phyloP scores from a whole-genome alignment of 2,888 invertebrate species.

The Acrocera orbiculus region DNA sequence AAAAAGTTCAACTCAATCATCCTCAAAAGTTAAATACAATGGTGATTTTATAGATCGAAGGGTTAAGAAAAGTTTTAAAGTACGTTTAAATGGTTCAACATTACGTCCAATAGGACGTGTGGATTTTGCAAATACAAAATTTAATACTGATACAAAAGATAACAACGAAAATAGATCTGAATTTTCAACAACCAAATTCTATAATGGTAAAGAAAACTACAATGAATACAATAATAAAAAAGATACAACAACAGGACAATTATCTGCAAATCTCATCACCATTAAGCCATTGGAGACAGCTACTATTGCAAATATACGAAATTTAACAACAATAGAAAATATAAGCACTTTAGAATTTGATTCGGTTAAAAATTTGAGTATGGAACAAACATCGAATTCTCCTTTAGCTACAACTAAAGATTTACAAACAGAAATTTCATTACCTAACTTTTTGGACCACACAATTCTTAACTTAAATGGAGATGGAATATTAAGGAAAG shows the following conservation, averaged over 20 bases:
- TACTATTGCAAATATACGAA: too few relatives aligned
- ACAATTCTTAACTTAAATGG: too few relatives aligned
- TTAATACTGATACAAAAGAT: constrained; percentile 20
- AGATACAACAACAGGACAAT: constrained; percentile 24
- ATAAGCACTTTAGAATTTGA: too few relatives aligned
- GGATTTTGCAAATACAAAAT: constrained; percentile 29
- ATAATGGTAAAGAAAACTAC: constrained; percentile 30
- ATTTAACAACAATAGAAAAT: too few relatives aligned
- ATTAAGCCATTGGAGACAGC: too few relatives aligned
- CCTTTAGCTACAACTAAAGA: not conserved
- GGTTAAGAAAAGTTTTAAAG: constrained; percentile 27
- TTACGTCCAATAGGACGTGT: constrained; percentile 18
- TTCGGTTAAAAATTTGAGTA: too few relatives aligned
- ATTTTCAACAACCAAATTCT: constrained; percentile 31
- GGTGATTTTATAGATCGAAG: constrained; percentile 25
- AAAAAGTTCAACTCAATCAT: constrained; percentile 8
- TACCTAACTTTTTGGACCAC: too few relatives aligned
- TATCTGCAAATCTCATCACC: constrained; percentile 13
- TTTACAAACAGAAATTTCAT: too few relatives aligned
- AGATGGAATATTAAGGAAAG: too few relatives aligned
- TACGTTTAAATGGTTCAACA: not conserved
- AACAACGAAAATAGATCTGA: constrained; percentile 19
- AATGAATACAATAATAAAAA: too few relatives aligned
- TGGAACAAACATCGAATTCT: not conserved
- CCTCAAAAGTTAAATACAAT: constrained; percentile 14